Conservation (phyloP, 92 coral and sea anemone genomes). For the Paragorgia papillata region DNA sequence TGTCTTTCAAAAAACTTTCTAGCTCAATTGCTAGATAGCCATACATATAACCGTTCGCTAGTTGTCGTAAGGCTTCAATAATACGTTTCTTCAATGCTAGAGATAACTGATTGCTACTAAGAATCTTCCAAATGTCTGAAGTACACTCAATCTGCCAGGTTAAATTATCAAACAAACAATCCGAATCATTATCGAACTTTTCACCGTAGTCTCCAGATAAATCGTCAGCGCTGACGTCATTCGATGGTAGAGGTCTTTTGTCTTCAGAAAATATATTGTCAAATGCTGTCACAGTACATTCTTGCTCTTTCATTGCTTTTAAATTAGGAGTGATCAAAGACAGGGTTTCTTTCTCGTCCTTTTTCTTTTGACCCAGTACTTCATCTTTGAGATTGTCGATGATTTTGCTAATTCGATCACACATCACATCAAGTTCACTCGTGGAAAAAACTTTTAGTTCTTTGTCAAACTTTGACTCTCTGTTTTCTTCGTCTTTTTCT, state of each 20-base stretch:
- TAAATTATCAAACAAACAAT: constrained; percentile 66
- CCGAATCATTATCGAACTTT: background rate
- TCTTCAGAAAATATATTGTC: background rate
- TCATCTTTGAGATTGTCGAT: background rate
- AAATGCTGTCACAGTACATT: background rate
- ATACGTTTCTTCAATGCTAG: constrained; percentile 50
- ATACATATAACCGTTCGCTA: constrained; percentile 85
- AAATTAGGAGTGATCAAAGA: background rate
- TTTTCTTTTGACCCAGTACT: background rate
- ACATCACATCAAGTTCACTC: constrained; percentile 23
- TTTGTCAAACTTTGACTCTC: background rate
- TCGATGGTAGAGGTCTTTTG: background rate
- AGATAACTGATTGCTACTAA: constrained; percentile 61
- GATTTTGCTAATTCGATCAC: background rate
- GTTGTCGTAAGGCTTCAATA: constrained; percentile 67
- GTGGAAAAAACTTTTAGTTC: background rate
- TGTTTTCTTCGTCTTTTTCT: background rate
- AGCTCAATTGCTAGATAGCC: constrained; percentile 67
- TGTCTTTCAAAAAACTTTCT: constrained; percentile 69
- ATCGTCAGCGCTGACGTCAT: background rate
- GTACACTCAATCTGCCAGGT: constrained; percentile 97
- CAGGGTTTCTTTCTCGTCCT: background rate
- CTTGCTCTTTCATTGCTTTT: background rate
- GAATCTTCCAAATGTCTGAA: constrained; percentile 76
- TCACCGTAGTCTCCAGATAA: background rate